Evolutionary conservation across 2,797 vertebrate genomes (phyloP), one percentile per base, ranked within the genome.

Genomic region (Taenioides sp.): DNA sequence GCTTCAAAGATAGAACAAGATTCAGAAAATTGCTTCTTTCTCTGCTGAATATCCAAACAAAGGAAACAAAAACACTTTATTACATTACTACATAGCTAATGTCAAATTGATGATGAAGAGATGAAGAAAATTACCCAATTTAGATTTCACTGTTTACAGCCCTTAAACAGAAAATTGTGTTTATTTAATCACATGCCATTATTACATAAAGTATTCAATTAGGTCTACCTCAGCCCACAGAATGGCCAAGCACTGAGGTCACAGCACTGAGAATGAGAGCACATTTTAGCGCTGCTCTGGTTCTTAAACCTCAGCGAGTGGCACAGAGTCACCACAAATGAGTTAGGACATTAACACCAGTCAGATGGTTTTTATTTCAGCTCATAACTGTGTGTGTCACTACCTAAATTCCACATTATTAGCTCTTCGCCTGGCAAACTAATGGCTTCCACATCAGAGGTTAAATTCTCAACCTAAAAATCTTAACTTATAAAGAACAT

Each of bases 291-390:
- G 76, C 78, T 71, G 31, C 71, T 58, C 77, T 72, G 31, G 70
- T 84, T 85, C 79, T 82, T 68, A 79, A 79, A 84, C 72, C 60
- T 78, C 52, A 69, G 80, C 70, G 72, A 67, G 73, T 81, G 82
- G 71, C 80, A 75, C 72, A 73, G 69, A 82, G 75, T 77, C 74
- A 74, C 76, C 37, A 67, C 72, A 87, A 84, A 86, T 73, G 75
- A 87, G 87, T 90, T 87, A 87, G 82, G 84, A 83, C 80, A 80
- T 89, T 88, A 91, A 87, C 86, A 88, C 82, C 75, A 80, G 84
- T 88, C 85, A 90, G 78, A 87, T 91, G 91, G 87, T 87, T 92
- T 89, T 85, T 72, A 92, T 91, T 90, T 87, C 72, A 89, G 78
- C 73, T 70, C 40, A 84, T 82, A 83, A 84, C 84, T 82, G 77